Evolutionary conservation across 2,113 vertebrate genomes (phyloP), one percentile per base, ranked within the genome.

Genomic region (Salminus brasiliensis): DNA sequence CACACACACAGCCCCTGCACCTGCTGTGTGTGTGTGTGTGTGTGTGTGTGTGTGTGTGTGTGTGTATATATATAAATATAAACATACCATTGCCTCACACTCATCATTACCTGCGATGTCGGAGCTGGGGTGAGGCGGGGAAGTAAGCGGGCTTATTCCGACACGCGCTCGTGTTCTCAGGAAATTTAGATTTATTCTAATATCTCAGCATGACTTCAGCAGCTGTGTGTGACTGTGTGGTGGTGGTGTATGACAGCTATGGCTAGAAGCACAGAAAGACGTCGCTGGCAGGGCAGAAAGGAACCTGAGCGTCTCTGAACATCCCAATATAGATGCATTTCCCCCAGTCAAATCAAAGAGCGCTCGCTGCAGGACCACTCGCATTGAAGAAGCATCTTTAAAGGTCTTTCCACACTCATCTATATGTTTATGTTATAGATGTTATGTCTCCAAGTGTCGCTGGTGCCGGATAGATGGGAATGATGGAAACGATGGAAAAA

Each of bases 241-340:
- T 57, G 71, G n/a, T 30, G 5, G 12, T 34, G 2, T 45, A 18
- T 57, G 45, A 49, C 41, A 36, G 62, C 32, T 66, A 18, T 1
- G 21, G 21, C 18, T 21, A 36, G 18, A 66, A 39, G 12, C 60
- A 30, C 25, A 23, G 13, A 29, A 52, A 43, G 62, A 27, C 53
- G 47, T 39, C 23, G 3, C 23, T 52, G 60, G 62, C 80, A 67
- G 59, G 67, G 53, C 59, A 68, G 45, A 53, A 16, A 72, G 32
- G 53, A 72, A 21, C 21, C 23, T 36, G 32, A 39, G 7, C 9
- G 49, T 27, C 29, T 39, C 25, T 23, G 70, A 57, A 34, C 55
- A 69, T 32, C 23, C 11, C 41, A n/a, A 52, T 34, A 21, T 27
- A 30, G 34, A 30, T 67, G 30, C 41, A 62, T 32, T 4, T 23